These are phyloP conservation scores for Pangasius djambal DNA, from an alignment of 2,797 vertebrate genomes.

Conservation along the genomic window DNA sequence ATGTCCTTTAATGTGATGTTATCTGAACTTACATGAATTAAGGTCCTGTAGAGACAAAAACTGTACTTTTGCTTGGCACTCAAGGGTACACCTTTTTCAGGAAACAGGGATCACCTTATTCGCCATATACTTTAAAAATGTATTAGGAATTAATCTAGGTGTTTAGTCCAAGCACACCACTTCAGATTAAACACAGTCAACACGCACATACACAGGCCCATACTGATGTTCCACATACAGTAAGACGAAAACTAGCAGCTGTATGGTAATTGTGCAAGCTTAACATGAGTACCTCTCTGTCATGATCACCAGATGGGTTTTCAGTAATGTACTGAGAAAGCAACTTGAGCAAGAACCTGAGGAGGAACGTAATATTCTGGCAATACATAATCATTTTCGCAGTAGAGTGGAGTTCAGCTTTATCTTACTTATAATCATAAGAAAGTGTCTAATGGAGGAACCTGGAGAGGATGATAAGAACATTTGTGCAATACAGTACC, in stretches of 20 bases:
- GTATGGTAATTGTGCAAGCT: background rate
- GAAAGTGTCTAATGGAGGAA: background rate
- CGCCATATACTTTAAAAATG: background rate
- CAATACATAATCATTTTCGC: background rate
- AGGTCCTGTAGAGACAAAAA: background rate
- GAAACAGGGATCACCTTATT: background rate
- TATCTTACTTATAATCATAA: background rate
- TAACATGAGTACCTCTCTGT: background rate
- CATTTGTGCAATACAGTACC: background rate
- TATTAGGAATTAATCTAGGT: background rate
- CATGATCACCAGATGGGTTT: background rate
- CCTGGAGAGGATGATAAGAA: background rate
- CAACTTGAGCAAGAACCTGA: background rate
- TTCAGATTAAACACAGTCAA: background rate
- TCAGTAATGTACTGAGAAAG: background rate
- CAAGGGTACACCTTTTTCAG: background rate
- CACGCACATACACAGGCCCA: background rate
- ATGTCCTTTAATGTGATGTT: background rate
- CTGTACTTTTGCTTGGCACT: background rate
- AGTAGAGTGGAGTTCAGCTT: background rate
- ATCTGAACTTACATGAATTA: background rate
- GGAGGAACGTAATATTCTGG: background rate
- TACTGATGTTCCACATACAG: background rate
- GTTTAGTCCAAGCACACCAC: background rate
- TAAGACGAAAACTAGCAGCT: background rate